Conservation (phyloP, 1,140 invertebrate species). For the Drosophila sulfurigaster region DNA sequence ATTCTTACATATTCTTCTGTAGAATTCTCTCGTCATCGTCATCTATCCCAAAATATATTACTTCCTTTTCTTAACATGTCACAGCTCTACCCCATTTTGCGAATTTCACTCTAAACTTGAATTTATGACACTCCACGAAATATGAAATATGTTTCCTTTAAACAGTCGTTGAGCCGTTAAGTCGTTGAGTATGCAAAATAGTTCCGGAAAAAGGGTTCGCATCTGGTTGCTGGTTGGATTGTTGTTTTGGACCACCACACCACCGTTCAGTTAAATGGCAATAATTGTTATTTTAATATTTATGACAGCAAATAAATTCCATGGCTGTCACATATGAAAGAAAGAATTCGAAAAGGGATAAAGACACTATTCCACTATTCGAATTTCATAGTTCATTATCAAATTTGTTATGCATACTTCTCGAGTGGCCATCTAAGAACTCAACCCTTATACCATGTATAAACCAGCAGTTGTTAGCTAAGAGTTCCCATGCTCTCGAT, state of each 20-base stretch:
- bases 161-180: conserved; percentile 30
- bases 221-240: not conserved
- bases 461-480: conserved; percentile 4
- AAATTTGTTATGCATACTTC: conserved; percentile 76
- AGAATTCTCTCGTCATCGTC: too few relatives aligned
- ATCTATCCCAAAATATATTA: too few relatives aligned
- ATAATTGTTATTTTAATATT: conserved; percentile 83
- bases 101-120: conserved; percentile 32
- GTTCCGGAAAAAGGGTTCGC: conserved; percentile 8
- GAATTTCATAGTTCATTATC: conserved; percentile 82
- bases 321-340: conserved; percentile 49
- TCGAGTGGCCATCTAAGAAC: conserved; percentile 50
- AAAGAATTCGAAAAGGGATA: conserved; percentile 24
- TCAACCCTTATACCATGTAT: conserved; percentile 48
- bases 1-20: too few relatives aligned
- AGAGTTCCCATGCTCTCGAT: conserved; percentile 61
- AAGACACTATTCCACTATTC: conserved; percentile 29
- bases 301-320: conserved; percentile 79
- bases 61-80: too few relatives aligned
- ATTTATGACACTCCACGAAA: conserved; percentile 49
- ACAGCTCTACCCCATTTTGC: conserved; percentile 1
- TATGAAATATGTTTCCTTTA: conserved; percentile 58
- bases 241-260: conserved; percentile 5
- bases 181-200: conserved; percentile 59
- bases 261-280: conserved; percentile 56